Evolutionary conservation across 2,113 vertebrate species (phyloP).

Genomic region (Nymphicus hollandicus): DNA sequence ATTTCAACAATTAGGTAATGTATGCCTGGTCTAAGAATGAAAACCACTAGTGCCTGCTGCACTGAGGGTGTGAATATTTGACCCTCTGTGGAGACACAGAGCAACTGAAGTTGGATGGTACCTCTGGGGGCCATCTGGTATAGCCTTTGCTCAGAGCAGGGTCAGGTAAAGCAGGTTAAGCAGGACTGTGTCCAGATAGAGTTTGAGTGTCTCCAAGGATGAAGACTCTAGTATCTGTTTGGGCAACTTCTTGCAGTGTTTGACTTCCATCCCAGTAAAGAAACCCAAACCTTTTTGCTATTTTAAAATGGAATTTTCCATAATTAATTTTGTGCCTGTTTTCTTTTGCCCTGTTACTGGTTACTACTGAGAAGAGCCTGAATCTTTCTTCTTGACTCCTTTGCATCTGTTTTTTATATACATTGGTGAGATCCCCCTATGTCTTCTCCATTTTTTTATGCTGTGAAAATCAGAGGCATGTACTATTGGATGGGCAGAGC

Average conservation of each 20-base stretch:
- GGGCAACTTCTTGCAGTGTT: neutral
- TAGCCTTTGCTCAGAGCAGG: neutral
- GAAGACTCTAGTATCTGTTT: neutral
- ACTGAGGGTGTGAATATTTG: neutral
- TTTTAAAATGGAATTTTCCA: neutral
- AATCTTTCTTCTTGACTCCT: neutral
- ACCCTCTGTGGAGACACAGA: neutral
- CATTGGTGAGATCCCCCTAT: neutral
- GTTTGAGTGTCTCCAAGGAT: neutral
- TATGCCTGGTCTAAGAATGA: neutral
- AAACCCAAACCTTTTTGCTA: neutral
- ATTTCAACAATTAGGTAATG: neutral
- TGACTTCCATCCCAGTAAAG: neutral
- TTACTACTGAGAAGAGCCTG: neutral
- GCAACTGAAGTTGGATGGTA: neutral
- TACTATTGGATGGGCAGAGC: neutral
- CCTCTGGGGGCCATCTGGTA: accelerated
- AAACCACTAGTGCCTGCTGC: neutral
- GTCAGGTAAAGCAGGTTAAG: neutral
- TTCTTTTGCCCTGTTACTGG: neutral
- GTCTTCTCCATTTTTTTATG: neutral
- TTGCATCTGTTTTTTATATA: neutral
- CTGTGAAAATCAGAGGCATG: neutral
- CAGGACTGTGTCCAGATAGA: neutral
- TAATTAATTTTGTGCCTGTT: neutral